phyloP scores from a whole-genome alignment of 2,888 invertebrate species.

The Cabera pusaria region DNA sequence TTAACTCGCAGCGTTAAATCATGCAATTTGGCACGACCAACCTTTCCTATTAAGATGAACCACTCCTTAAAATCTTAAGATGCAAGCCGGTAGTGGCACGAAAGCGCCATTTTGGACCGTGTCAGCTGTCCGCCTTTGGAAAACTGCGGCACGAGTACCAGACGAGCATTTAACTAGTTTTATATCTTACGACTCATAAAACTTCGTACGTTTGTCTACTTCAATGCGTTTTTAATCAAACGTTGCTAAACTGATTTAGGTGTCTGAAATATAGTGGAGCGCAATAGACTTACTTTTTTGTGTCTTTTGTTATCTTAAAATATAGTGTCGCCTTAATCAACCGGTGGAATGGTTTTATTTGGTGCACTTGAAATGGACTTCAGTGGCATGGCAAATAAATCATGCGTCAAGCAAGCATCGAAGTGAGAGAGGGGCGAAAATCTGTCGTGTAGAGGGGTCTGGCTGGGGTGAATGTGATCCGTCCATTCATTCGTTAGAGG shows the following conservation, averaged over 20 bases:
- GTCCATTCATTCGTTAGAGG: conserved; percentile 55
- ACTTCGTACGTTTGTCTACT: conserved; percentile 48
- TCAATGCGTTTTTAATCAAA: conserved; percentile 38
- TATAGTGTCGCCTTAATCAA: conserved; percentile 38
- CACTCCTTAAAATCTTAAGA: conserved; percentile 15
- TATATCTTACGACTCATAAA: conserved; percentile 63
- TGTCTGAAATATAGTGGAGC: conserved; percentile 9
- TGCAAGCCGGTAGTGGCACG: conserved; percentile 31
- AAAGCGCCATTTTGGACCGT: conserved; percentile 54
- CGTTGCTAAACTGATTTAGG: conserved; percentile 21
- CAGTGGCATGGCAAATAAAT: conserved; percentile 55
- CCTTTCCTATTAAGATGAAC: conserved; percentile 33
- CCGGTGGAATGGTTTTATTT: conserved; percentile 41
- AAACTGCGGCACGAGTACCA: conserved; percentile 48
- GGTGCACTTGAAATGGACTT: conserved; percentile 40
- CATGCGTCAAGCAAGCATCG: conserved; percentile 64
- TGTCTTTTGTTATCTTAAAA: conserved; percentile 25
- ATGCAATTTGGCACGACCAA: conserved; percentile 61
- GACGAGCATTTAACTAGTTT: conserved; percentile 56
- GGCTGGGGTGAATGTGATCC: conserved; percentile 41
- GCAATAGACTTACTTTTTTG: conserved; percentile 15
- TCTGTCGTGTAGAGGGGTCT: conserved; percentile 50
- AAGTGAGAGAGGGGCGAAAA: conserved; percentile 55
- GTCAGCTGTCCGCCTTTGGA: conserved; percentile 52
- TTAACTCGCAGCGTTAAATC: conserved; percentile 65